Evolutionary conservation across 2,797 vertebrate species (phyloP), one percentile per base, ranked within the genome.

Genomic region (Phyllotis vaccarum): DNA sequence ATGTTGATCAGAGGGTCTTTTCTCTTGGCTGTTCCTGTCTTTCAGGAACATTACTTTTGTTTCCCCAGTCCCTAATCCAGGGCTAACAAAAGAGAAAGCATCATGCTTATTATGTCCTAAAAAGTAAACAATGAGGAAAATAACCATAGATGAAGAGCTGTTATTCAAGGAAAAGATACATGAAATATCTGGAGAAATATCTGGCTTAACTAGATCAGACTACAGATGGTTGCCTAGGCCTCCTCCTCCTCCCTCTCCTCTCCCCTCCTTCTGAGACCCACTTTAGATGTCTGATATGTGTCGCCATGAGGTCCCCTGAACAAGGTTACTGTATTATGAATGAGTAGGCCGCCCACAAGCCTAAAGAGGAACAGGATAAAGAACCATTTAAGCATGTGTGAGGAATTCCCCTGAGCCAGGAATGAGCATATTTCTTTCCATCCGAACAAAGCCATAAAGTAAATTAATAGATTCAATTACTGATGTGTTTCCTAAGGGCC

Each of bases 271-370:
- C 31, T 43, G 6, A 34, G 70, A 12, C 24, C 22, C 2, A 3
- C 72, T 16, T 49, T 37, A 6, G 43, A 29, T 52, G 54, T 89
- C 43, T 9, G 66, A 22, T 12, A n/a, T 9, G 16, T 66, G 17
- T 94, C n/a, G 12, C 1, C 7, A 9, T 14, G 22, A 10, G 6
- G 14, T 29, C 10, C 17, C 3, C 0, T 31, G 12, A 2, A 1
- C 7, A 24, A 22, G 22, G 3, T 31, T 86, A 34, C 62, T 49
- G 5, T 43, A 34, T 70, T 56, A 6, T 1, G 31, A 43, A 3
- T 3, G 34, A 60, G 29, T 9, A 21, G 46, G 10, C 24, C 62
- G 6, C 14, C n/a, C 17, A 16, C 75, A 60, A 31, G 40, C 21
- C n/a, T 17, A 13, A 22, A 12, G 13, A n/a, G 19, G 34, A 17